Base-by-base conservation (phyloP, 2,113 vertebrate genomes). In the Chaetops frenatus region DNA sequence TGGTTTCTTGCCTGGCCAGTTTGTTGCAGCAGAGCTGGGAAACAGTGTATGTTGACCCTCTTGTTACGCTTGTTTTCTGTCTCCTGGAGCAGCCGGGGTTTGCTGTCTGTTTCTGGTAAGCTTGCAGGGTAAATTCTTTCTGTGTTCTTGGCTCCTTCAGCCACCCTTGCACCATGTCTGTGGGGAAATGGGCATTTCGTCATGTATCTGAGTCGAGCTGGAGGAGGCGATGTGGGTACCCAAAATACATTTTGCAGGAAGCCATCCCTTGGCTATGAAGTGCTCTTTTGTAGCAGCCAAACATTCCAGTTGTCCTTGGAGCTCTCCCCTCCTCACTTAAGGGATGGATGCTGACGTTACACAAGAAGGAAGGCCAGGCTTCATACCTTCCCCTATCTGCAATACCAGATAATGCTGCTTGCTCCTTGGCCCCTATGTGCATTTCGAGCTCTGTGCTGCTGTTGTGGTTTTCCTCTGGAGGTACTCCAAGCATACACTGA, bases 41-140 rank as follows among this genome's bases (percentile, higher is more conserved):
- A 92, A 89, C 87, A 65, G 69, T 74, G 73, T 96, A 77, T 77
- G 45, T 95, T 96, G 95, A 94, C 86, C 64, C 70, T 87, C 33
- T 71, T 65, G 72, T 57, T 44, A 14, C 19, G 5, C 38, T 70
- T 91, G 64, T 80, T 79, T 82, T 84, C 87, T 88, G 36, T 96
- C 42, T 70, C 80, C 10, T 66, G 60, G 84, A 91, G 76, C 87
- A 91, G 69, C 64, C 89, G 78, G 50, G 62, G 56, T 80, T 81
- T 56, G 23, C 40, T 80, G 31, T 51, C 61, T 5, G 18, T 87
- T 80, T 94, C 92, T 80, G 92, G 76, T 92, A 76, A 91, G 57
- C 42, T 50, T 69, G 25, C 76, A 71, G 73, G 86, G 47, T 81
- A 40, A 71, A 62, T 57, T 84, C 72, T 36, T 60, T 3, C 11